Conservation (phyloP, 2,113 vertebrate genomes). For the Leptosomus discolor region DNA sequence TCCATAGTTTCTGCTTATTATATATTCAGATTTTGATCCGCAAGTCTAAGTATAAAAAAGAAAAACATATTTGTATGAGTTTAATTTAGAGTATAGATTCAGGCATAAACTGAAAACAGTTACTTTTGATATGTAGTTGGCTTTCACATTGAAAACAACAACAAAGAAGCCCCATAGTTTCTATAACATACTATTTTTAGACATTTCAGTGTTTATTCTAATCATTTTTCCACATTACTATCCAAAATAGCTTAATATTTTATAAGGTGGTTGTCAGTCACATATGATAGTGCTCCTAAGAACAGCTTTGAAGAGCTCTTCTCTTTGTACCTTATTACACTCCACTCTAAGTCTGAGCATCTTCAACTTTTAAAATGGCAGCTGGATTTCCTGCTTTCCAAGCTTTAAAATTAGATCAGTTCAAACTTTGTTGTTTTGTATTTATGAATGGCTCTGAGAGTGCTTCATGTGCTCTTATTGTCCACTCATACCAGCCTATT, state of each 20-base stretch:
- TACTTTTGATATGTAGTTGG: constrained; percentile 18
- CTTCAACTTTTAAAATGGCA: neutral
- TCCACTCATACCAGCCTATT: neutral
- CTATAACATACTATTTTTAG: constrained; percentile 33
- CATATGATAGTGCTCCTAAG: neutral
- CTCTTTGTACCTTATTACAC: neutral
- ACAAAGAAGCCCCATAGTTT: neutral
- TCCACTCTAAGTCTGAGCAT: neutral
- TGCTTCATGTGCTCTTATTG: neutral
- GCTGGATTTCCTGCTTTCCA: neutral
- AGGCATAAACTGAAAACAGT: constrained; percentile 17
- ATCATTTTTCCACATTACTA: constrained; percentile 24
- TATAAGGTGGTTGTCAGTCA: constrained; percentile 35
- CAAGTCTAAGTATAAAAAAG: constrained; percentile 2
- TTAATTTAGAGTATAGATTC: constrained; percentile 25
- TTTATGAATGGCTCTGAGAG: neutral
- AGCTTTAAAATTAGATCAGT: neutral
- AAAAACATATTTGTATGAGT: constrained; percentile 28
- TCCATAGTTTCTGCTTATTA: neutral
- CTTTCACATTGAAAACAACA: constrained; percentile 12
- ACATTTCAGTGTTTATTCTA: constrained; percentile 10
- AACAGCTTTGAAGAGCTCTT: constrained; percentile 14
- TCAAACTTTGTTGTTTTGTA: neutral
- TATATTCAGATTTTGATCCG: constrained; percentile 23
- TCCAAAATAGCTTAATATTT: constrained; percentile 37